A percentile compares a stretch with the other conserved stretches of the same genome.
Conservation (phyloP, 2,888 invertebrate genomes). For the Entomobrya proxima region DNA sequence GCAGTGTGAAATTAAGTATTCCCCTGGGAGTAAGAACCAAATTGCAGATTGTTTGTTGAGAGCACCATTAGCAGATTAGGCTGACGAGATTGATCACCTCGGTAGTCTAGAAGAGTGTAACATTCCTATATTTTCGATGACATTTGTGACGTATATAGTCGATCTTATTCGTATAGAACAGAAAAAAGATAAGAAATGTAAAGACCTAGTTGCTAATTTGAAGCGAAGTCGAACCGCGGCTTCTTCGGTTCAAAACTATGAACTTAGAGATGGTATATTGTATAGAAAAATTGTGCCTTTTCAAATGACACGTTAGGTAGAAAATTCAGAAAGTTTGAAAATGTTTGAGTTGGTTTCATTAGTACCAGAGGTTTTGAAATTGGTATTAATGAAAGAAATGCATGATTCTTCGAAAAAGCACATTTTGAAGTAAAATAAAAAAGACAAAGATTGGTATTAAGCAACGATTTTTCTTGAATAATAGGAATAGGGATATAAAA, state of each 20-base stretch:
- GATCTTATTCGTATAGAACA: neutral
- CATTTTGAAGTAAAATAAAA: slow-evolving; percentile 61
- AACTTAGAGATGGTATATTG: slow-evolving; percentile 24
- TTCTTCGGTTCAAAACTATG: too few relatives aligned
- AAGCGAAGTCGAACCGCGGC: neutral
- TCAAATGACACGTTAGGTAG: neutral
- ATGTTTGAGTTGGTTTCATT: neutral
- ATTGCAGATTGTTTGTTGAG: slow-evolving; percentile 51
- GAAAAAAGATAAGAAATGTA: neutral
- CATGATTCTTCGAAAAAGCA: slow-evolving; percentile 57
- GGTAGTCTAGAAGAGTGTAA: neutral
- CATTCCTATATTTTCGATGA: slow-evolving; percentile 22
- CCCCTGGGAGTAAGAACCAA: slow-evolving; percentile 31
- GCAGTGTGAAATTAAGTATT: slow-evolving; percentile 18
- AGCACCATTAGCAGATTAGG: neutral
- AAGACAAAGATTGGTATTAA: slow-evolving; percentile 52
- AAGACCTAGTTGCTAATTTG: neutral
- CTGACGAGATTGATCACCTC: neutral
- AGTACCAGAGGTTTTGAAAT: too few relatives aligned
- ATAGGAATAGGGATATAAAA: slow-evolving; percentile 48
- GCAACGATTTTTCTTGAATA: slow-evolving; percentile 56
- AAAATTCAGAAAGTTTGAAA: slow-evolving; percentile 29
- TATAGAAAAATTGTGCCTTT: slow-evolving; percentile 30
- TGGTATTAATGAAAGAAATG: slow-evolving; percentile 43
- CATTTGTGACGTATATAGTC: neutral